These are phyloP conservation scores for Xiphydria camelus DNA, from an alignment of 2,888 invertebrate genomes.

Conservation along the genomic window DNA sequence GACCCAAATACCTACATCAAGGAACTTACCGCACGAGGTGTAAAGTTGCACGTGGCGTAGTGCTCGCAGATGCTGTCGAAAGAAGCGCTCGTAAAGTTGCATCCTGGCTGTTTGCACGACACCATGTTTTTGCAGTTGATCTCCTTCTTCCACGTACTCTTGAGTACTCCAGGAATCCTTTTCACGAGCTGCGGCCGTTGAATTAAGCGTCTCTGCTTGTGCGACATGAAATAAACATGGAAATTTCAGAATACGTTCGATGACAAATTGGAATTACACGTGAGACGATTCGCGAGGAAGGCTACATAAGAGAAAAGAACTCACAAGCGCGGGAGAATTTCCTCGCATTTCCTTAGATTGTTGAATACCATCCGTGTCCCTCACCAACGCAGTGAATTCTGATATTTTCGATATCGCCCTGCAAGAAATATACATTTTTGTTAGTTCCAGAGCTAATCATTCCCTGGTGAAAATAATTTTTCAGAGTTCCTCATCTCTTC, in stretches of 20 bases:
- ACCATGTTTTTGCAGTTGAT: slow-evolving; percentile 29
- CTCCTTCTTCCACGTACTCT: slow-evolving; percentile 40
- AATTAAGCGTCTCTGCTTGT: slow-evolving; percentile 23
- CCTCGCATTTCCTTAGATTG: slow-evolving; percentile 24
- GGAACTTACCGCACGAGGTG: slow-evolving; percentile 21
- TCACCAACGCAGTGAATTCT: slow-evolving; percentile 40
- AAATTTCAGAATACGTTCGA: too few species aligned
- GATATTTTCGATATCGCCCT: slow-evolving; percentile 50
- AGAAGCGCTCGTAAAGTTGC: slow-evolving; percentile 33
- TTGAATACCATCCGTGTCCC: slow-evolving; percentile 24
- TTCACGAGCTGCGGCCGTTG: slow-evolving; percentile 26
- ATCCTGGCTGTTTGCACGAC: slow-evolving; percentile 45
- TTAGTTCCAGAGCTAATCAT: too few species aligned
- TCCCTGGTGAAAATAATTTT: too few species aligned
- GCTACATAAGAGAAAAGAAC: slow-evolving; percentile 14
- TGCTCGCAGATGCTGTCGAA: slow-evolving; percentile 46
- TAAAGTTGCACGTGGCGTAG: slow-evolving; percentile 40
- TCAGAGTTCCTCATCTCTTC: too few species aligned
- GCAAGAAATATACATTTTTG: too few species aligned
- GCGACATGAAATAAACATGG: too few species aligned
- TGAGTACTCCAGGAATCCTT: slow-evolving; percentile 33
- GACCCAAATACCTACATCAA: too few species aligned
- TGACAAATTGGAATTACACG: too few species aligned
- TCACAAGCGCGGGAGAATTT: slow-evolving; percentile 21
- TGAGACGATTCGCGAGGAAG: too few species aligned